Evolutionary conservation across 2,797 vertebrate genomes (phyloP), one percentile per base, ranked within the genome.

Genomic region (Crenuchus spilurus): DNA sequence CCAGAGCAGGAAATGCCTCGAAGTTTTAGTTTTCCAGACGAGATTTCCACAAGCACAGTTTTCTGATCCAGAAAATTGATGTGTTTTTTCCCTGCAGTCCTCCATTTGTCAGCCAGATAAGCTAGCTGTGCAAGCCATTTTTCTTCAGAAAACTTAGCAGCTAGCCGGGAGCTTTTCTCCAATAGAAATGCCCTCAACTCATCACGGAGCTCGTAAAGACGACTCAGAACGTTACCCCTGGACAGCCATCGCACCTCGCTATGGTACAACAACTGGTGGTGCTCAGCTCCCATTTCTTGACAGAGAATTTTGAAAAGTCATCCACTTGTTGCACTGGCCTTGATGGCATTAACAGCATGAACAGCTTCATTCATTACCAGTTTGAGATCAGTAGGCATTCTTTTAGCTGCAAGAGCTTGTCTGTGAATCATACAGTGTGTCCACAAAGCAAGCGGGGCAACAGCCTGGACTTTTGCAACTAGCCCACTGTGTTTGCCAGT

Each of bases 301-400:
- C 16, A 62, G 14, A 62, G 14, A 69, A 28, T 22, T 28, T 24
- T 49, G 24, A 66, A 63, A 72, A n/a, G n/a, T 14, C 6, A 10
- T 9, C 1, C n/a, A 49, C 33, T 18, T 2, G 14, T 54, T 75
- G 35, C 18, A 0, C 11, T 41, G 11, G 28, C 63, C 42, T 58
- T 60, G 33, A 33, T 61, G 1, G 4, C n/a, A 22, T 5, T 51
- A 49, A 16, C 16, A 54, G 37, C 8, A 31, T 1, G 22, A n/a
- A 57, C 6, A 5, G 54, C 6, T 31, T 60, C 24, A 51, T 30
- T 13, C 26, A 41, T 30, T 28, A 28, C 11, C 5, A 11, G 30
- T 35, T 41, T 55, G 10, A 24, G 28, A 22, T 57, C 0, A 4
- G 51, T n/a, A 1, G 14, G 37, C 24, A 44, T 42, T 64, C 13